Base-by-base conservation (phyloP, 2,888 invertebrate species). In the Lepidocyrtoides sp. region DNA sequence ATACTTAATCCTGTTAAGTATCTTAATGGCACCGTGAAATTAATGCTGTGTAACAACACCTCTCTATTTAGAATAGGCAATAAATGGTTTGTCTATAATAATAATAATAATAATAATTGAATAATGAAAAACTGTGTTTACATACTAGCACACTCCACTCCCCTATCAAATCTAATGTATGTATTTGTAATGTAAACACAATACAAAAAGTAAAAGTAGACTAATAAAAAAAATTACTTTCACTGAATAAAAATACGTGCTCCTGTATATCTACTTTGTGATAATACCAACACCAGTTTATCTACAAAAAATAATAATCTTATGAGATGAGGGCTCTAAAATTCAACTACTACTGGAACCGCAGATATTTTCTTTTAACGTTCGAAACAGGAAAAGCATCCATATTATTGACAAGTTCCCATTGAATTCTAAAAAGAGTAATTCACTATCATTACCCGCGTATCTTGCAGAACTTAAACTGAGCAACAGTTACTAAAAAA, bases 1-100 rank as follows among this genome's bases (percentile, higher is more conserved):
- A 84, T 89, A 89, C 89, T 89, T 89, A 89, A 89, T 75, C 89
- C 89, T 84, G 89, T 89, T 89, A 89, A 89, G 89, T 89, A 89
- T 89, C 77, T 89, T 75, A 89, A 89, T 89, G 89, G 89, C 89
- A 89, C 89, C 89, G 75, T 84, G 83, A 89, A 89, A 89, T 89
- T 69, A 89, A 51, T 83, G 32, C 51, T 66, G 41, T 86, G 69
- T 69, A 75, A 48, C 69, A 75, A 86, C 36, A 72, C 54, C 82
- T 48, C 44, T 41, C 60, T 82, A 20, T 82, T 8, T 23, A n/a
- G 60, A 82, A 82, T 82, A 79, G 79, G 72, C 72, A 72, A 72
- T 72, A 44, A 41, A 72, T 48, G 72, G 72, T 72, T 72, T 72
- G 72, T 72, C 72, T 72, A 72, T 51, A 51, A 51, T 51, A 51